These are phyloP conservation scores for Sebastolobus alascanus DNA, from an alignment of 2,797 vertebrate genomes.

Conservation along the genomic window DNA sequence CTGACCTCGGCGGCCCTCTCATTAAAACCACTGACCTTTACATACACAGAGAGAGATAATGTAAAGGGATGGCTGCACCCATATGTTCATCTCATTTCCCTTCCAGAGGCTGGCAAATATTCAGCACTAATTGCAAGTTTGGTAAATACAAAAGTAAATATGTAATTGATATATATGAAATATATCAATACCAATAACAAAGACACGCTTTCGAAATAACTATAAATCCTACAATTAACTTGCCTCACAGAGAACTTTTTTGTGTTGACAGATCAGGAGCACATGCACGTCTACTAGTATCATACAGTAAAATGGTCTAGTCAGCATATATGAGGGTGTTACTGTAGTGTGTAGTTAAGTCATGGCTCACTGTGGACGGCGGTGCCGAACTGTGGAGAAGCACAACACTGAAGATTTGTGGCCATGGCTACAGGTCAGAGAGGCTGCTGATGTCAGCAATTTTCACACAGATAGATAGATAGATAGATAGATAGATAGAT, in stretches of 20 bases:
- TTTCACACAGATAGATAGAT: slow-evolving; percentile 5
- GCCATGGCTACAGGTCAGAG: slow-evolving; percentile 29
- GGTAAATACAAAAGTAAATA: not conserved
- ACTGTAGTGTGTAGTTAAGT: slow-evolving; percentile 34
- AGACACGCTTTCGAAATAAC: not conserved
- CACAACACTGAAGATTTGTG: slow-evolving; percentile 43
- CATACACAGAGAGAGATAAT: slow-evolving; percentile 42
- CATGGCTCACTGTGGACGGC: slow-evolving; percentile 51
- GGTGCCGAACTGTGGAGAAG: slow-evolving; percentile 51
- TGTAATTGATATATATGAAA: not conserved
- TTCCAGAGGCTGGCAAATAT: slow-evolving; percentile 15
- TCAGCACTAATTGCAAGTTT: slow-evolving; percentile 12
- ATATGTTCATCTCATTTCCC: slow-evolving; percentile 48
- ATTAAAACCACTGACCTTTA: slow-evolving; percentile 81
- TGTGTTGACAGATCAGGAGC: slow-evolving; percentile 17
- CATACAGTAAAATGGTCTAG: slow-evolving; percentile 9
- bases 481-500: slow-evolving; percentile 4
- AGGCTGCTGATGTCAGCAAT: slow-evolving; percentile 55
- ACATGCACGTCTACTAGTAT: not conserved
- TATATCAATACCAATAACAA: too few relatives aligned
- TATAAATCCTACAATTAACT: not conserved
- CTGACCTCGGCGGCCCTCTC: slow-evolving; percentile 72
- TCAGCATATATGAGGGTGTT: slow-evolving; percentile 41
- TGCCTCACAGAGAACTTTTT: slow-evolving; percentile 7
- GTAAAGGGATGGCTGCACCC: slow-evolving; percentile 34